Base-by-base conservation (phyloP, 2,888 invertebrate species). In the Mycogona germanica region DNA sequence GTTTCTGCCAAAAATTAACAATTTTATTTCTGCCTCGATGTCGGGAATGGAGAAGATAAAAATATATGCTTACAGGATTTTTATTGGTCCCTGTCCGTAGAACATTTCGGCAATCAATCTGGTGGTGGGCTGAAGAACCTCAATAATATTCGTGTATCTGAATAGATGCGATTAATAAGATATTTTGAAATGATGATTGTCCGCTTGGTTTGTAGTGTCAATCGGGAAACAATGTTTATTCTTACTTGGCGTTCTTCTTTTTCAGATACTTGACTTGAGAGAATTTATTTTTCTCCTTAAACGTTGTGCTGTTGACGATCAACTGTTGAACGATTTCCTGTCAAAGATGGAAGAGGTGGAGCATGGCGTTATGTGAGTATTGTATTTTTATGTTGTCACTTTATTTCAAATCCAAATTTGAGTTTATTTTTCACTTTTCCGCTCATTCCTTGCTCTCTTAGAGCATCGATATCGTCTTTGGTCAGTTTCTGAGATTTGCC, bases 171-270 rank as follows among this genome's bases (percentile, higher is more conserved):
- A 47, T 48, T 17, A 53, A 17, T 23, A 49, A 26, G 1, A 35
- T n/a, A 30, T 14, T 45, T 7, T 50, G 19, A 42, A 45, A 19
- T 41, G 12, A 42, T 21, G 19, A 26, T 25, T 25, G 7, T 9
- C 9, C 7, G n/a, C n/a, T n/a, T n/a, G n/a, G n/a, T n/a, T n/a
- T n/a, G n/a, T n/a, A n/a, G n/a, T n/a, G n/a, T n/a, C n/a, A n/a
- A n/a, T n/a, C n/a, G n/a, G n/a, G n/a, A n/a, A n/a, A n/a, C n/a
- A n/a, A n/a, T n/a, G n/a, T n/a, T 14, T 41, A 14, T 12, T 81
- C 85, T 71, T 93, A 96, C 71, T 96, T 96, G 63, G 84, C 85
- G 64, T 88, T 87, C 69, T 98, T 98, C 68, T 96, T 96, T 54
- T 69, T 85, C 41, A 96, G 75, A 69, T 96, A 97, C 68, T 96